phyloP scores from a whole-genome alignment of 2,888 invertebrate genomes.

The Crossocerus cetratus region DNA sequence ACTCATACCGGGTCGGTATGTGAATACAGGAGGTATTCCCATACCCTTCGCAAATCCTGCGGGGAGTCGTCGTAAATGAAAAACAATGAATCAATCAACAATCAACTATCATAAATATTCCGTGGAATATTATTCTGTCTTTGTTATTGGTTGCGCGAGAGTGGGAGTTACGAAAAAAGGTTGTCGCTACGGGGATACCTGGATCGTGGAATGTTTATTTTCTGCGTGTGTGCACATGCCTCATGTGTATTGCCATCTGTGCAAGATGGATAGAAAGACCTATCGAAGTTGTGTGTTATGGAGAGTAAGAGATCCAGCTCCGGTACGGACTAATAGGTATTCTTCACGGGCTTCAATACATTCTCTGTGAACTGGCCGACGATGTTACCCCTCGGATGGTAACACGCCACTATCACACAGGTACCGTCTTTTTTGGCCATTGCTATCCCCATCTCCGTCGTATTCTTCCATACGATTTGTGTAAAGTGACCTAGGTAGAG shows the following conservation, averaged over 20 bases:
- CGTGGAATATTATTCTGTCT: not conserved
- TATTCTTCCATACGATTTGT: constrained; percentile 90
- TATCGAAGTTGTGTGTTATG: constrained; percentile 35
- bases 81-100: too few species aligned
- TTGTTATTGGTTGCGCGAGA: not conserved
- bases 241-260: constrained; percentile 53
- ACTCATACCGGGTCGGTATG: too few species aligned
- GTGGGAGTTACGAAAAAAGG: constrained; percentile 17
- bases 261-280: constrained; percentile 57
- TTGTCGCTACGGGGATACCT: constrained; percentile 36
- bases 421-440: constrained; percentile 81
- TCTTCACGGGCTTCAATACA: constrained; percentile 70
- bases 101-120: not conserved
- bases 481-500: constrained; percentile 78
- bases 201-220: constrained; percentile 68
- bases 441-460: constrained; percentile 86
- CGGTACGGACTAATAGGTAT: constrained; percentile 47
- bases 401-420: constrained; percentile 81
- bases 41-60: too few species aligned
- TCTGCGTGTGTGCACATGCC: constrained; percentile 59
- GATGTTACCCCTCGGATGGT: constrained; percentile 82
- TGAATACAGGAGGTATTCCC: too few species aligned
- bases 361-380: constrained; percentile 78
- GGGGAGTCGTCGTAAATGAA: too few species aligned
- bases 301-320: too few species aligned